Evolutionary conservation across 2,113 vertebrate genomes (phyloP).

Genomic region (Rattus rattus): DNA sequence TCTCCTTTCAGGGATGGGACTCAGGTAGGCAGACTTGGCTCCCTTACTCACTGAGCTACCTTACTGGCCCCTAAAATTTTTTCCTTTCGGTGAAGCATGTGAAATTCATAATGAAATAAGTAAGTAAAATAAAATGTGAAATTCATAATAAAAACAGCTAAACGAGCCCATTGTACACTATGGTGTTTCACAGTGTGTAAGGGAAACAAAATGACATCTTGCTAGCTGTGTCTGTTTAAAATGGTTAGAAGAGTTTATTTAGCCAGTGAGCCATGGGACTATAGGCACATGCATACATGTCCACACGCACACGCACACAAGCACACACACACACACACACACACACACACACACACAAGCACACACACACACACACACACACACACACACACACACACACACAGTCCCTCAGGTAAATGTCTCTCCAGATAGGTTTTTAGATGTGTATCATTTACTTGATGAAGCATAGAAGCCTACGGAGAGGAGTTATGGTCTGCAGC

Average conservation of each 20-base stretch:
- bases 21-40: neutral
- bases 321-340: neutral
- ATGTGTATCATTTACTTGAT: conserved; percentile 68
- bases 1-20: neutral
- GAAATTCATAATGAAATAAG: conserved; percentile 18
- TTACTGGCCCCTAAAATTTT: neutral
- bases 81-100: conserved; percentile 4
- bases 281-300: neutral
- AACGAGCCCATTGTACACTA: neutral
- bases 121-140: neutral
- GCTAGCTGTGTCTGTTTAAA: conserved; percentile 55
- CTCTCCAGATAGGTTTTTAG: conserved; percentile 72
- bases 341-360: conserved; percentile 32
- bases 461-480: conserved; percentile 56
- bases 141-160: conserved; percentile 52
- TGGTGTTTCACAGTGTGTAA: neutral
- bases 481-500: conserved; percentile 65
- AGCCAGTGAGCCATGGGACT: conserved; percentile 58
- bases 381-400: neutral
- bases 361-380: neutral
- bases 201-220: conserved; percentile 57
- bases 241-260: conserved; percentile 70
- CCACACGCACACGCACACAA: neutral
- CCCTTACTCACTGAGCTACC: neutral
- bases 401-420: conserved; percentile 53